A percentile compares a stretch with the other conserved stretches of the same genome.
Conservation (phyloP, 2,113 vertebrate species). For the Anser cygnoides region DNA sequence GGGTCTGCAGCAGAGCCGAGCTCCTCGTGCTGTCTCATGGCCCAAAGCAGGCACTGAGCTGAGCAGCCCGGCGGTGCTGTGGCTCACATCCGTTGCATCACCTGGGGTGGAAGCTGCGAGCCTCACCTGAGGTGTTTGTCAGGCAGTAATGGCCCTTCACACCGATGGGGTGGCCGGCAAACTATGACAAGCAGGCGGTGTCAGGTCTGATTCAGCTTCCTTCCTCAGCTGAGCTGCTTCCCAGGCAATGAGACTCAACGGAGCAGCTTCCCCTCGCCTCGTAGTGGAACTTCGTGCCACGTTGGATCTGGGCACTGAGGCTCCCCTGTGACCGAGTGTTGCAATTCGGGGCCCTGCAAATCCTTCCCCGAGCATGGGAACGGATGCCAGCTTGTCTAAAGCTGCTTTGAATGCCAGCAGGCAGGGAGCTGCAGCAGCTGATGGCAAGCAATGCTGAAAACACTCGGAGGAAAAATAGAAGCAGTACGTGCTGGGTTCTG, state of each 20-base stretch:
- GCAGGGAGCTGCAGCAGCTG: not conserved
- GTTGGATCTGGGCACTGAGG: not conserved
- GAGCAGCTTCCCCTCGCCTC: not conserved
- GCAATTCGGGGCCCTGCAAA: conserved; percentile 15
- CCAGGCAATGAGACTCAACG: not conserved
- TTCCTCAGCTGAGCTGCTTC: conserved; percentile 7
- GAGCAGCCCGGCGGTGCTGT: not conserved
- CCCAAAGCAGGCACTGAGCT: not conserved
- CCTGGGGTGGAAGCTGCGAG: not conserved
- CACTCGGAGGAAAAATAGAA: not conserved
- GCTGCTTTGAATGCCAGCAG: not conserved
- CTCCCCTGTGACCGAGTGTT: not conserved
- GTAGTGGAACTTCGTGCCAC: not conserved
- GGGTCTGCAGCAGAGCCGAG: not conserved
- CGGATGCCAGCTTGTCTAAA: conserved; percentile 38
- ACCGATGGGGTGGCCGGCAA: not conserved
- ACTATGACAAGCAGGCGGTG: conserved; percentile 5
- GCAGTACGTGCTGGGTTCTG: not conserved
- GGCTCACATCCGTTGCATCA: conserved; percentile 30
- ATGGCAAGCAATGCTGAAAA: not conserved
- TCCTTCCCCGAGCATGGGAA: not conserved
- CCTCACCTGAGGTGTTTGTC: not conserved
- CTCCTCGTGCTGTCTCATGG: not conserved
- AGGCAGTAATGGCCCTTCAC: not conserved
- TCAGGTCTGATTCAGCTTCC: not conserved